These are phyloP conservation scores for Sula dactylatra DNA, from an alignment of 2,113 vertebrate genomes.

Conservation along the genomic window DNA sequence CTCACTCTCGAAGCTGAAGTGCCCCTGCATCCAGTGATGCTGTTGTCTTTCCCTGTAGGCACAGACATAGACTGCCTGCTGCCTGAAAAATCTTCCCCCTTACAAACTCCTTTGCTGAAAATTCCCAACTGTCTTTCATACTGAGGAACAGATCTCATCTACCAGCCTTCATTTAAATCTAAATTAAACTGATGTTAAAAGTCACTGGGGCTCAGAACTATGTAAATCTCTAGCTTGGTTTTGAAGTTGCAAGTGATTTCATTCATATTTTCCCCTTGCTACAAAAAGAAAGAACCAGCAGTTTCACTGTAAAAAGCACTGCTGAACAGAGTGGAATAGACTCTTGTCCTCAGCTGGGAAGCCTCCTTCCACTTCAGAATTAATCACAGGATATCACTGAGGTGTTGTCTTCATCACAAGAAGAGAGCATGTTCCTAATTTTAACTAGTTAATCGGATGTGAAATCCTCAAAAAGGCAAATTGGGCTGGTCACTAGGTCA, in stretches of 20 bases:
- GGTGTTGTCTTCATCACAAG: neutral
- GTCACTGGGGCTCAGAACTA: slow-evolving; percentile 16
- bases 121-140: slow-evolving; percentile 26
- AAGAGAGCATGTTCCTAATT: neutral
- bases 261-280: neutral
- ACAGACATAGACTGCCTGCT: slow-evolving; percentile 47
- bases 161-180: slow-evolving; percentile 53
- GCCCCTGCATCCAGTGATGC: neutral
- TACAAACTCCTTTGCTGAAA: neutral
- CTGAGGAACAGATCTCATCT: slow-evolving; percentile 4
- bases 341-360: neutral
- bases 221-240: slow-evolving; percentile 11
- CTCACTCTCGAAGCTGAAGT: neutral
- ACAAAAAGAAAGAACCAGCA: neutral
- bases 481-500: neutral
- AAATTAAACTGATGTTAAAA: slow-evolving; percentile 42
- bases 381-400: neutral
- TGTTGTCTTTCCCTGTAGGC: slow-evolving; percentile 23
- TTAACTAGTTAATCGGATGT: neutral
- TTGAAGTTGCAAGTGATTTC: neutral
- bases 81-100: neutral
- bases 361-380: neutral
- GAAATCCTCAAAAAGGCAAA: neutral
- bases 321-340: neutral
- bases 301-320: neutral